These are phyloP conservation scores for Phthorimaea operculella DNA, from an alignment of 1,140 invertebrate genomes.

Conservation along the genomic window DNA sequence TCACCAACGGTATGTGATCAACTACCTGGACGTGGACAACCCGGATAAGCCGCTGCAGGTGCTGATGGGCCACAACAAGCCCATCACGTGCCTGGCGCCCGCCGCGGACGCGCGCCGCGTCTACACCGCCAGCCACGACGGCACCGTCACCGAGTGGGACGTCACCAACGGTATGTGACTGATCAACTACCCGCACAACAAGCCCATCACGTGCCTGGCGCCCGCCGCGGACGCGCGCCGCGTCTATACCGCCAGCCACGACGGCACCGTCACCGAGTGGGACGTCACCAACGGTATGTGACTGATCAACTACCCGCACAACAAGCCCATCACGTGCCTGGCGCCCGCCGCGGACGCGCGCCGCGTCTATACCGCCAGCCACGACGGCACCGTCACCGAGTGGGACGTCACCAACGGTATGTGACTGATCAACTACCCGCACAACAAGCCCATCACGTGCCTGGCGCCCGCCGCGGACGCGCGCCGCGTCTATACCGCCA, in stretches of 20 bases:
- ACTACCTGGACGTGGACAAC: constrained; percentile 91
- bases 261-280: constrained; percentile 92
- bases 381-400: constrained; percentile 89
- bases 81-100: constrained; percentile 92
- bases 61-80: constrained; percentile 97
- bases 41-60: constrained; percentile 86
- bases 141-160: constrained; percentile 91
- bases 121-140: constrained; percentile 95
- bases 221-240: constrained; percentile 79
- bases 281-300: constrained; percentile 78
- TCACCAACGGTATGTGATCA: constrained; percentile 83
- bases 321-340: constrained; percentile 97
- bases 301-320: too few relatives aligned
- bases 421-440: too few relatives aligned
- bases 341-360: constrained; percentile 79
- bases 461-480: constrained; percentile 82
- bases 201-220: constrained; percentile 94
- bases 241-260: constrained; percentile 94
- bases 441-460: constrained; percentile 98
- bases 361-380: constrained; percentile 91
- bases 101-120: constrained; percentile 81
- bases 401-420: constrained; percentile 85
- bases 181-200: too few relatives aligned
- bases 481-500: constrained; percentile 88
- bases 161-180: constrained; percentile 76